Percentiles rank a stretch among this genome's conserved stretches.
Conservation (phyloP, 2,797 vertebrate species). For the Rhynchotus rufescens region DNA sequence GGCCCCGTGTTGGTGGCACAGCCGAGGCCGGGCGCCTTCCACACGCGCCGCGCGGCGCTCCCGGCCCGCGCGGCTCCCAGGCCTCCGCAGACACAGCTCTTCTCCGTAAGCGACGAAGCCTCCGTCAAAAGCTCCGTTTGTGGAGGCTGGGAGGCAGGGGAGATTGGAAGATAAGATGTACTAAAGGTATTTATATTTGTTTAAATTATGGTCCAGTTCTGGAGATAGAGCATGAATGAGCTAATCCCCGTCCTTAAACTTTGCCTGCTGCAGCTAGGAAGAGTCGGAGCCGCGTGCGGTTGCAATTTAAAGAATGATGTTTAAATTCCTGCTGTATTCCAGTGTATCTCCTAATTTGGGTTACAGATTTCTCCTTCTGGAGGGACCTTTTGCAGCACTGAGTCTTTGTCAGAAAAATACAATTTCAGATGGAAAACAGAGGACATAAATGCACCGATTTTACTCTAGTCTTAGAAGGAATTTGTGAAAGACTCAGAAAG, state of each 20-base stretch:
- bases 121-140: neutral
- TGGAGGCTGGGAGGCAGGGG: constrained; percentile 21
- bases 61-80: neutral
- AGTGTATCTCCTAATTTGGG: neutral
- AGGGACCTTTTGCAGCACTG: neutral
- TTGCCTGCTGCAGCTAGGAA: neutral
- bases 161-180: constrained; percentile 48
- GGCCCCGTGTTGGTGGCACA: constrained; percentile 36
- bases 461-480: neutral
- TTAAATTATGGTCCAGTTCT: constrained; percentile 54
- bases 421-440: neutral
- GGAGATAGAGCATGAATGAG: constrained; percentile 17
- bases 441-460: neutral
- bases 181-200: constrained; percentile 59
- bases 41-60: neutral
- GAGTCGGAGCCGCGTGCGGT: accelerated
- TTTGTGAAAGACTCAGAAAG: neutral
- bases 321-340: neutral
- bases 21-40: constrained; percentile 46
- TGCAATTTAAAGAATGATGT: neutral
- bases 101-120: neutral
- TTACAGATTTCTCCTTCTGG: neutral
- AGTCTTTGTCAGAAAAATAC: neutral
- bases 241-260: constrained; percentile 41
- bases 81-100: neutral